These are phyloP conservation scores for Heteronetta atricapilla DNA, from an alignment of 2,113 vertebrate genomes.

Conservation along the genomic window DNA sequence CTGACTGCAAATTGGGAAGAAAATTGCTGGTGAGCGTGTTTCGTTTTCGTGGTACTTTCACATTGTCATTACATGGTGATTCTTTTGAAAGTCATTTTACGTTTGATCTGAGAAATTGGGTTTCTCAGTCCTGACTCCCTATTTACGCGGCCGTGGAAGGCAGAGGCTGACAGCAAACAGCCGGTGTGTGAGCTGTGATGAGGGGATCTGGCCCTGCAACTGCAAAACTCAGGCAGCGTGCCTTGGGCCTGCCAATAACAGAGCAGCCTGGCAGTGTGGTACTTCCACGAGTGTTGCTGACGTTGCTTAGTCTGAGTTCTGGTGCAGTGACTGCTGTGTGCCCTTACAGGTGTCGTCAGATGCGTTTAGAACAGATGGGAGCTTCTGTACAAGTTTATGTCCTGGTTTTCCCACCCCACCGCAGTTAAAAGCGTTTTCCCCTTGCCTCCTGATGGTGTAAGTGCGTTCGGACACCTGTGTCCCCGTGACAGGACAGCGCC, in stretches of 20 bases:
- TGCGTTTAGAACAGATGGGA: neutral
- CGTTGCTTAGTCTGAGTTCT: neutral
- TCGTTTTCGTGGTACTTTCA: constrained; percentile 11
- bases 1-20: neutral
- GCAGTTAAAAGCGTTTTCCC: neutral
- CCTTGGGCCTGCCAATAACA: fast-evolving
- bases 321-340: neutral
- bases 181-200: neutral
- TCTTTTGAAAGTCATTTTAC: neutral
- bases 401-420: neutral
- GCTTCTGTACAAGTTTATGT: neutral
- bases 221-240: neutral
- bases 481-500: neutral
- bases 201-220: neutral
- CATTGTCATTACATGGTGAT: neutral
- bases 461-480: fast-evolving
- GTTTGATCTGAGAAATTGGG: neutral
- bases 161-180: neutral
- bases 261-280: fast-evolving
- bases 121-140: neutral
- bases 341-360: neutral
- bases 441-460: neutral
- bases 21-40: neutral
- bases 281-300: neutral
- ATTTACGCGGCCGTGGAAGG: neutral